phyloP scores from a whole-genome alignment of 2,797 vertebrate species.

The Rhabdomys pumilio region DNA sequence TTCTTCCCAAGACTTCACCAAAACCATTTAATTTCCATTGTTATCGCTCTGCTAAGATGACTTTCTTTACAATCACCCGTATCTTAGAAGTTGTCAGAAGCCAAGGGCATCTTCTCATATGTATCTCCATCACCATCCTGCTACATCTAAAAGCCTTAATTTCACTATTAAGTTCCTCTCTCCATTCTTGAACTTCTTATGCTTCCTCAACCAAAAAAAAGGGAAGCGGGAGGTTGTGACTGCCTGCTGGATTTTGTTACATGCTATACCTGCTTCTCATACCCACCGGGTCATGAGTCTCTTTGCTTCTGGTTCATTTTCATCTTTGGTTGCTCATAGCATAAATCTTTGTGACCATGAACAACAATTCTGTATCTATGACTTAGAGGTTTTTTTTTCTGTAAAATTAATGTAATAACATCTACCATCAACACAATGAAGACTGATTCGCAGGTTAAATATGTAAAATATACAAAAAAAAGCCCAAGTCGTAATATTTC shows the following conservation, averaged over 20 bases:
- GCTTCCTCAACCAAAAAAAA: background rate
- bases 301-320: background rate
- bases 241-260: background rate
- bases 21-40: background rate
- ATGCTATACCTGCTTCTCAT: background rate
- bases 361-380: background rate
- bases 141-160: background rate
- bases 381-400: background rate
- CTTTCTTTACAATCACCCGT: background rate
- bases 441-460: background rate
- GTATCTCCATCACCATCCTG: background rate
- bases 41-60: background rate
- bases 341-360: background rate
- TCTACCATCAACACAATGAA: background rate
- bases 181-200: background rate
- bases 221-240: background rate
- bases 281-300: background rate
- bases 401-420: background rate
- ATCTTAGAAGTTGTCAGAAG: background rate
- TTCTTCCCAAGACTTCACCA: conserved; percentile 27
- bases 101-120: background rate
- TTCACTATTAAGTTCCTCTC: background rate
- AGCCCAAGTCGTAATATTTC: no score
- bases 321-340: background rate
- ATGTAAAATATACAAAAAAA: background rate